Percentiles rank a stretch among this genome's conserved stretches.
These are phyloP conservation scores for Phrynocephalus versicolor DNA, from an alignment of 2,113 vertebrate genomes.

Conservation along the genomic window DNA sequence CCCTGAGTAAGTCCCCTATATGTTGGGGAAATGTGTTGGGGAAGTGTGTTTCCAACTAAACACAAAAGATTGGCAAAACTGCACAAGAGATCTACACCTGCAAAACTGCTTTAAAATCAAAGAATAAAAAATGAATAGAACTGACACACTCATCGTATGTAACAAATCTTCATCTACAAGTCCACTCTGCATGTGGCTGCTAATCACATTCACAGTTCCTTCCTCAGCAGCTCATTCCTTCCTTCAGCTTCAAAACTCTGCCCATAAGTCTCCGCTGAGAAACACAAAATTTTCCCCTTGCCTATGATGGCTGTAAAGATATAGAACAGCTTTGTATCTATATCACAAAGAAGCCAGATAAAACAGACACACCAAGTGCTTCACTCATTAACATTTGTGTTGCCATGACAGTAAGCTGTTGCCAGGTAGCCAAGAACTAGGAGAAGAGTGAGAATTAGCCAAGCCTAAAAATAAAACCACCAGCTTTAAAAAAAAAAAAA, in stretches of 20 bases:
- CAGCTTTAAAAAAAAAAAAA: constrained; percentile 3
- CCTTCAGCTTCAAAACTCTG: neutral
- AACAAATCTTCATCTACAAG: neutral
- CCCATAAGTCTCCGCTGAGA: neutral
- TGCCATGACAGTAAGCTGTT: constrained; percentile 81
- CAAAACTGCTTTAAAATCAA: constrained; percentile 3
- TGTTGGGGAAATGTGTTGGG: too few relatives aligned
- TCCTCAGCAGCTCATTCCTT: neutral
- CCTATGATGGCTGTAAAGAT: constrained; percentile 15
- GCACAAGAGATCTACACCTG: neutral
- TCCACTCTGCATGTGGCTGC: neutral
- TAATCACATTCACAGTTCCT: neutral
- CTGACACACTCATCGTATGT: accelerated
- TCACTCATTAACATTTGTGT: constrained; percentile 68
- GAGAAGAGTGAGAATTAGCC: constrained; percentile 77
- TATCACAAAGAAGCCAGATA: constrained; percentile 47
- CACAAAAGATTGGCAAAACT: neutral
- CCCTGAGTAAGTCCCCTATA: too few relatives aligned
- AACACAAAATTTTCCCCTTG: neutral
- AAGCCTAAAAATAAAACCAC: constrained; percentile 83
- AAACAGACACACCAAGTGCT: constrained; percentile 61
- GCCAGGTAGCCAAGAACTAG: constrained; percentile 78
- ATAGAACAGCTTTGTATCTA: constrained; percentile 17
- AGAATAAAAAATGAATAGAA: neutral
- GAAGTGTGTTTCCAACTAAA: neutral